Percentiles rank a stretch among this genome's conserved stretches.
Conservation (phyloP, 2,113 vertebrate species). For the Podarcis raffonei region DNA sequence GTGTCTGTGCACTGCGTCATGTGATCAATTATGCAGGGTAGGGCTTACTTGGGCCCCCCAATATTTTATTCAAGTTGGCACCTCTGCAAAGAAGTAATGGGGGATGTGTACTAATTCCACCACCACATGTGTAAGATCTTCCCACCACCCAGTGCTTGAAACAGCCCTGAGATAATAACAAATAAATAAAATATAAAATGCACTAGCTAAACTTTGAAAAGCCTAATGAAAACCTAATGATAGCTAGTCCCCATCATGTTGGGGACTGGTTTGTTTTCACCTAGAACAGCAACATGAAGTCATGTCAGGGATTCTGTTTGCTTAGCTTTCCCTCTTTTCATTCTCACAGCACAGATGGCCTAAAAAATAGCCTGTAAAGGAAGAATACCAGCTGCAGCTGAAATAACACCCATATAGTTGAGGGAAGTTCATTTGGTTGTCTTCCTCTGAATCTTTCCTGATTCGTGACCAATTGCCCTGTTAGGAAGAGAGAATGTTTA, state of each 20-base stretch:
- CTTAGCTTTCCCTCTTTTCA: background rate
- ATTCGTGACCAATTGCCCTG: background rate
- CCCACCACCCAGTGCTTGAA: background rate
- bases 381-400: background rate
- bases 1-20: too few species aligned
- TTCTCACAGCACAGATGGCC: background rate
- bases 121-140: background rate
- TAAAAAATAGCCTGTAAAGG: background rate
- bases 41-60: too few species aligned
- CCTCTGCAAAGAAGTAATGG: background rate
- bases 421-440: background rate
- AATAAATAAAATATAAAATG: background rate
- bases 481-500: background rate
- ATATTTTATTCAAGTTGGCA: too few species aligned
- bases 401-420: background rate
- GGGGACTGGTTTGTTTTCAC: background rate
- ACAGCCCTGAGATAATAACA: background rate
- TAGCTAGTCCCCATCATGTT: background rate
- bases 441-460: background rate
- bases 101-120: background rate
- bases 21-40: too few species aligned
- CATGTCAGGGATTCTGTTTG: background rate
- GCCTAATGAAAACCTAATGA: background rate
- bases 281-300: background rate
- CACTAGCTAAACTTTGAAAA: background rate